Base-by-base conservation (phyloP, 2,888 invertebrate genomes). In the Plebejus melissa region DNA sequence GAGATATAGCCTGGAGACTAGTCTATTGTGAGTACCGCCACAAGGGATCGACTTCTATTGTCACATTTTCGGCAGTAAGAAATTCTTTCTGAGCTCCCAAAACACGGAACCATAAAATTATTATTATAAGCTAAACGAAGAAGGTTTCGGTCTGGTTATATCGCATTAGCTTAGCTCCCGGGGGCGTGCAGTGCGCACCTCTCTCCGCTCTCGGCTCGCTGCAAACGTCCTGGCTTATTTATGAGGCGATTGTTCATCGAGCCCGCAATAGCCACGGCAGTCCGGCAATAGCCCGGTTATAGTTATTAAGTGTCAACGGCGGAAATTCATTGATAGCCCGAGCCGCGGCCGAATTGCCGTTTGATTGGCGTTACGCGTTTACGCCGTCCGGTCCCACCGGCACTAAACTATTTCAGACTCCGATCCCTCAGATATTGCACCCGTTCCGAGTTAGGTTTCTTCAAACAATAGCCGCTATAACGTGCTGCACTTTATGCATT, bases 291-390 rank as follows among this genome's bases (percentile, higher is more conserved):
- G 83, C 87, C 90, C 90, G 91, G 90, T 91, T 90, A 90, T 86
- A 90, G 90, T 90, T 90, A 91, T 91, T 90, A 91, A 91, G 89
- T 93, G 93, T 93, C 93, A 91, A 89, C 88, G 87, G 81, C 93
- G 93, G 93, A 93, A 92, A 93, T 88, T 91, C 93, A 91, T 91
- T 92, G 93, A 93, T 93, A 91, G 93, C 90, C 91, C 92, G 91
- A 90, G 91, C 89, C 89, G 91, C 86, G 82, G 82, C 89, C 91
- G 72, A 72, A 72, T 50, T 32, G 54, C 72, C 11, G 54, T 72
- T 72, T 72, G 50, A 72, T 72, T 72, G 72, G 54, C 72, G 54
- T 72, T 72, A 36, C 41, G 46, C 90, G 90, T 93, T 93, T 91
- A 90, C 87, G 86, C 90, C 93, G 91, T 93, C 93, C 93, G 93